phyloP scores from a whole-genome alignment of 2,797 vertebrate species.

The Gobionotothen gibberifrons region DNA sequence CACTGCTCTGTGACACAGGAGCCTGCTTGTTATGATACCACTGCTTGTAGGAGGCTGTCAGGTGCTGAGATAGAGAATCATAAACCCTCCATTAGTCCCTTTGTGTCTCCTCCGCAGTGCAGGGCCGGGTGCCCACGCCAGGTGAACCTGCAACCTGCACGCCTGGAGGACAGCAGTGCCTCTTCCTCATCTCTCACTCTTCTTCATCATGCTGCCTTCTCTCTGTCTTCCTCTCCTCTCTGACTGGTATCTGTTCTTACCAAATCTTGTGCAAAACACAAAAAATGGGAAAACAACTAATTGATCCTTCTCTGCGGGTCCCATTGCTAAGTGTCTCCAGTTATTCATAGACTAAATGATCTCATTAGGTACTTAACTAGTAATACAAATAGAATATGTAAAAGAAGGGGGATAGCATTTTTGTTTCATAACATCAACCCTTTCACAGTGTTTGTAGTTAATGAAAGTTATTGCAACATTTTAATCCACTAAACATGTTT shows the following conservation, averaged over 20 bases:
- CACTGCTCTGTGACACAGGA: slow-evolving; percentile 42
- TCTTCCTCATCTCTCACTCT: slow-evolving; percentile 1
- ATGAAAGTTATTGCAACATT: no score
- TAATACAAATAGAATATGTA: not conserved
- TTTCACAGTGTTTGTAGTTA: no score
- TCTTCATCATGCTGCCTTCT: slow-evolving; percentile 1
- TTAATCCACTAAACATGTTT: no score
- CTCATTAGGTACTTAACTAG: not conserved
- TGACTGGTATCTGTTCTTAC: not conserved
- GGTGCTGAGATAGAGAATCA: slow-evolving; percentile 41
- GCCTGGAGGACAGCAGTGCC: slow-evolving; percentile 36
- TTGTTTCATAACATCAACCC: no score
- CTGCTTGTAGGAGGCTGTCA: slow-evolving; percentile 59
- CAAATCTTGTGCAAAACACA: not conserved
- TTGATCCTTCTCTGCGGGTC: slow-evolving; percentile 10
- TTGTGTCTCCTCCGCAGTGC: slow-evolving; percentile 39
- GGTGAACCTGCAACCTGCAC: slow-evolving; percentile 45
- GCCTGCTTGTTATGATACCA: slow-evolving; percentile 36
- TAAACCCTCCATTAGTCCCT: slow-evolving; percentile 37
- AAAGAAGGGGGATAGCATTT: not conserved
- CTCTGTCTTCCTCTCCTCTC: not conserved
- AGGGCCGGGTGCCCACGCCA: slow-evolving; percentile 56
- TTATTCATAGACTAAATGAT: slow-evolving; percentile 17
- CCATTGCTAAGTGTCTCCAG: slow-evolving; percentile 30
- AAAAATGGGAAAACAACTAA: not conserved